These are phyloP conservation scores for Andrena bucephala DNA, from an alignment of 2,888 invertebrate genomes.

Conservation along the genomic window DNA sequence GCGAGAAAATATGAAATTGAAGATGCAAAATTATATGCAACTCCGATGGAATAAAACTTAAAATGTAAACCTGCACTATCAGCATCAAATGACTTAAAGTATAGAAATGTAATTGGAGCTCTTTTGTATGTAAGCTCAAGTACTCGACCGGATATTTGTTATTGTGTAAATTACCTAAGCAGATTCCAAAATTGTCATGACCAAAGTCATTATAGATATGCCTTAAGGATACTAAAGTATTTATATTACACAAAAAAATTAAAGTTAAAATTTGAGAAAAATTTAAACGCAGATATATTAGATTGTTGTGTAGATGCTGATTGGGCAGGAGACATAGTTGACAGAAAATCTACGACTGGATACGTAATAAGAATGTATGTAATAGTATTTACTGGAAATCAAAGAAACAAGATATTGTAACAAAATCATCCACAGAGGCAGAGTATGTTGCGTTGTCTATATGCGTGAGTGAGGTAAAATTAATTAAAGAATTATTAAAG, in stretches of 20 bases:
- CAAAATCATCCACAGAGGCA: not conserved
- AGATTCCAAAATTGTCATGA: constrained; percentile 50
- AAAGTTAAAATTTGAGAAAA: constrained; percentile 40
- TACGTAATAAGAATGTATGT: not conserved
- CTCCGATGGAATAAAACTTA: constrained; percentile 36
- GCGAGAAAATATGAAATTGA: constrained; percentile 18
- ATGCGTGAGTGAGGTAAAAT: not conserved
- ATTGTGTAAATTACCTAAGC: constrained; percentile 56
- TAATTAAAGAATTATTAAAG: not conserved
- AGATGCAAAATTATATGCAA: constrained; percentile 6
- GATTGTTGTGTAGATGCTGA: constrained; percentile 40
- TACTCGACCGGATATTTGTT: constrained; percentile 50
- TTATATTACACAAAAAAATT: constrained; percentile 48
- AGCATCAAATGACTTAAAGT: constrained; percentile 18
- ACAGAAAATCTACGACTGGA: not conserved
- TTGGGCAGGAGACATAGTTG: not conserved
- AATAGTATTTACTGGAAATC: not conserved
- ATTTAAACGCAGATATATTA: constrained; percentile 28
- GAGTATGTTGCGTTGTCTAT: not conserved
- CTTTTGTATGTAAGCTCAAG: constrained; percentile 46
- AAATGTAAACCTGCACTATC: constrained; percentile 3
- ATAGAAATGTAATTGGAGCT: constrained; percentile 57
- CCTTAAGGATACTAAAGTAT: constrained; percentile 55
- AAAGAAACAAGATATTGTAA: not conserved
- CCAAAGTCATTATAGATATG: constrained; percentile 50